phyloP scores from a whole-genome alignment of 2,888 invertebrate species.

The Sesia apiformis region DNA sequence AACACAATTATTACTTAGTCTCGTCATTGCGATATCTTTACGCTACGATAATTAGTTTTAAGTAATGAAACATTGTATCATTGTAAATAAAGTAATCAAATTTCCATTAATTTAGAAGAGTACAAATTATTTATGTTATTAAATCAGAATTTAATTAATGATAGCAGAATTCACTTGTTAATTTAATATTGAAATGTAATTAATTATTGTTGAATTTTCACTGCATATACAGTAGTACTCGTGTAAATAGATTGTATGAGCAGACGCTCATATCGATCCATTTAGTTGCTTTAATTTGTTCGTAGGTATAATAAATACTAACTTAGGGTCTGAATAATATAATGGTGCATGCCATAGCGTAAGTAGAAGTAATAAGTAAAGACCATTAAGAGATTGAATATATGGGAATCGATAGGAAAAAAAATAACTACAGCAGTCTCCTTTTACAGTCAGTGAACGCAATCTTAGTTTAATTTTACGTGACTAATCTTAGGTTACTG shows the following conservation, averaged over 20 bases:
- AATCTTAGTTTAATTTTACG: background rate
- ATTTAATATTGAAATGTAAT: conserved; percentile 20
- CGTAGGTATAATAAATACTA: conserved; percentile 22
- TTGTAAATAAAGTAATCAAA: conserved; percentile 41
- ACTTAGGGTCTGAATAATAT: conserved; percentile 50
- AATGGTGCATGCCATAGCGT: conserved; percentile 66
- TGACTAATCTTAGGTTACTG: conserved; percentile 25
- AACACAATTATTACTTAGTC: background rate
- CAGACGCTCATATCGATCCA: conserved; percentile 6
- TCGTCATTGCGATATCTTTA: background rate
- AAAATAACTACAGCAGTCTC: conserved; percentile 10
- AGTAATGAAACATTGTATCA: background rate
- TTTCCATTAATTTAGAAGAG: conserved; percentile 66
- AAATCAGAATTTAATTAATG: conserved; percentile 17
- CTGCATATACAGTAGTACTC: background rate
- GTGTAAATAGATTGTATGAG: conserved; percentile 2
- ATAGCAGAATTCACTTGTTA: background rate
- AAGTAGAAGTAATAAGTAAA: conserved; percentile 29
- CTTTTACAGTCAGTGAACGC: conserved; percentile 1
- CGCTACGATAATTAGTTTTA: background rate
- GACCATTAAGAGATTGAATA: background rate
- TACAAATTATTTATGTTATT: conserved; percentile 65
- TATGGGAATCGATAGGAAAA: background rate
- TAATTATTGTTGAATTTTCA: background rate
- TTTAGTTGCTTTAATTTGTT: conserved; percentile 14